These are phyloP conservation scores for Poecilobothrus nobilitatus DNA, from an alignment of 2,888 invertebrate species.

Conservation along the genomic window DNA sequence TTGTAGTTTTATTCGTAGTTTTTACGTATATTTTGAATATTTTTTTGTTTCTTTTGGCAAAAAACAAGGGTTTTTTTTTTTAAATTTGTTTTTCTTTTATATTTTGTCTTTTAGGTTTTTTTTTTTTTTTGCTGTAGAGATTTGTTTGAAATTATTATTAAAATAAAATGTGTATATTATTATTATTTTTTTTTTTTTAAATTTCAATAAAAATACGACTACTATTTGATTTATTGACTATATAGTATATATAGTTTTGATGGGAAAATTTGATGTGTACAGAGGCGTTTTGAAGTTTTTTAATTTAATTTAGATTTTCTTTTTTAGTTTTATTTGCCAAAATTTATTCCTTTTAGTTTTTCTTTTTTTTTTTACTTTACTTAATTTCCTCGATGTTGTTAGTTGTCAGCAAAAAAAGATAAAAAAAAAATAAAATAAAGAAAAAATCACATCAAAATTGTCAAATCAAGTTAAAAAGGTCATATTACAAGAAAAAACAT, in stretches of 20 bases:
- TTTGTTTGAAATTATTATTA: background rate
- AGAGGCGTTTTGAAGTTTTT: constrained; percentile 6
- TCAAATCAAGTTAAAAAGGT: background rate
- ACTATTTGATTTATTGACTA: constrained; percentile 1
- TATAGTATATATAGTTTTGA: background rate
- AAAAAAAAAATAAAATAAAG: background rate
- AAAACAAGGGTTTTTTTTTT: background rate
- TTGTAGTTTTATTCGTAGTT: background rate
- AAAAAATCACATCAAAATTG: background rate
- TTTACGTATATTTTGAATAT: background rate
- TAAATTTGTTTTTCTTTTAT: background rate
- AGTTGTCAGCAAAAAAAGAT: background rate
- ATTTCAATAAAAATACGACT: background rate
- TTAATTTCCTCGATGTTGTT: background rate
- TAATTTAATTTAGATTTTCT: background rate
- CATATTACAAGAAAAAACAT: background rate
- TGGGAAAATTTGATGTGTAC: constrained; percentile 1
- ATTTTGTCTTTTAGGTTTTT: background rate
- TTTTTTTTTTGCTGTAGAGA: background rate
- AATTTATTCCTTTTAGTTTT: background rate
- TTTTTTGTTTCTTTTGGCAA: background rate
- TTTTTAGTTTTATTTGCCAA: background rate
- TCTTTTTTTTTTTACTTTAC: too few relatives aligned
- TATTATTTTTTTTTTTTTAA: background rate
- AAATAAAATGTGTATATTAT: too few relatives aligned